Evolutionary conservation across 2,888 invertebrate species (phyloP), one percentile per base, ranked within the genome.

Genomic region (Leptinotarsa rubiginosa): DNA sequence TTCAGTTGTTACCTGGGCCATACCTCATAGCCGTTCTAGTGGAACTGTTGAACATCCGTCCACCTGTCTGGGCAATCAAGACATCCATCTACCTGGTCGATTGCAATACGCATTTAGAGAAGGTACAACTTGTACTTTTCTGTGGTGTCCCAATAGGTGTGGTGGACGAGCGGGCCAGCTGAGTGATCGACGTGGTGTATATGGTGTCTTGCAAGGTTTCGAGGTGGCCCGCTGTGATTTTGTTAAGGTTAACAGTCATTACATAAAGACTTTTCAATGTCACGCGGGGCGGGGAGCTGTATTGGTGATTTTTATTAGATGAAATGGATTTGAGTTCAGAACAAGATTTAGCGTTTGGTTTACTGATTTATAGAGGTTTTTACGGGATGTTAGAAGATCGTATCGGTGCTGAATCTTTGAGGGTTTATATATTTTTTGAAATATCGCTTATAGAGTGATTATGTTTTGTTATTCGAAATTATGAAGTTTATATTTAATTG

Each of bases 221-320:
- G 62, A 56, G 65, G 70, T 82, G 83, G 79, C 52, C 79, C 62
- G 73, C 77, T 83, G 78, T 69, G 76, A 77, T 81, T 84, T 83
- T 85, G 83, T 84, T 85, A 85, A 85, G 85, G 85, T 85, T 86
- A 86, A 84, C 85, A 85, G 84, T 86, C 85, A 85, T 86, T 86
- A 86, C 85, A 84, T 85, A 84, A 85, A 85, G 85, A 85, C 84
- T 84, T 84, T 85, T 84, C 81, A 82, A 81, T 84, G 84, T 84
- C 84, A 81, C 80, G 83, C 84, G 83, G 84, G 84, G 82, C 56
- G 22, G 56, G 47, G 56, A 41, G 54, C 41, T 18, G 50, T 68
- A 31, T 41, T 52, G 54, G 41, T 54, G 54, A 69, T 69, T 54
- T 69, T 69, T 56, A 59, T 69, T 69, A 62, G 62, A 56, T 56